phyloP scores from a whole-genome alignment of 1,140 invertebrate genomes.

The Halesus radiatus region DNA sequence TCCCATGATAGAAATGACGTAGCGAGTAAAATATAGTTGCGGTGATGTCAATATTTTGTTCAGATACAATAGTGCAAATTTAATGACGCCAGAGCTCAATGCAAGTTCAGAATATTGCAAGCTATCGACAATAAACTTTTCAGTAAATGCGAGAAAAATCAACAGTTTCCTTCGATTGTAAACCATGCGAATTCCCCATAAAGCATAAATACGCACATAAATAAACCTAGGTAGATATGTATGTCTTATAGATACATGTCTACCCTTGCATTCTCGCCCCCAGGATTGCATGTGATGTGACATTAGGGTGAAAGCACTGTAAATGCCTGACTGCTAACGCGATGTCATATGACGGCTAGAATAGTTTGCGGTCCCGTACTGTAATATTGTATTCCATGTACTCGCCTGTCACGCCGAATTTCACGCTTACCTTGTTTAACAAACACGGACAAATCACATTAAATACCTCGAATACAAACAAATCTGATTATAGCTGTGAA shows the following conservation, averaged over 20 bases:
- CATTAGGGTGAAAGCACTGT: conserved; percentile 40
- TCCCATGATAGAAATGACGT: no score
- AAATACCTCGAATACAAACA: neutral
- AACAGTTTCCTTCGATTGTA: neutral
- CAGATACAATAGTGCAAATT: no score
- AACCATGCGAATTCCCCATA: neutral
- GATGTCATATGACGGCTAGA: conserved; percentile 7
- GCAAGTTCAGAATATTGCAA: no score
- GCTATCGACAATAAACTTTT: neutral
- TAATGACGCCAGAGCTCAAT: no score
- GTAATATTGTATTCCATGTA: neutral
- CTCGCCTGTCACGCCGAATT: neutral
- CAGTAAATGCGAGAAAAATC: neutral
- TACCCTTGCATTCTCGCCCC: neutral
- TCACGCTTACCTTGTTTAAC: conserved; percentile 2
- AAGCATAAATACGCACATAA: neutral
- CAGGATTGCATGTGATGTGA: conserved; percentile 48
- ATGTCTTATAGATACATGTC: neutral
- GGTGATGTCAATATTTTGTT: no score
- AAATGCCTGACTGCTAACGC: conserved; percentile 4
- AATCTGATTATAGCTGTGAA: neutral
- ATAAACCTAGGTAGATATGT: neutral
- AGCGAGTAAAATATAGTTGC: no score
- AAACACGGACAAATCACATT: conserved; percentile 31
- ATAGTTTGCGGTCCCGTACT: neutral